Conservation (phyloP, 1,140 invertebrate genomes). For the Magallana angulata region DNA sequence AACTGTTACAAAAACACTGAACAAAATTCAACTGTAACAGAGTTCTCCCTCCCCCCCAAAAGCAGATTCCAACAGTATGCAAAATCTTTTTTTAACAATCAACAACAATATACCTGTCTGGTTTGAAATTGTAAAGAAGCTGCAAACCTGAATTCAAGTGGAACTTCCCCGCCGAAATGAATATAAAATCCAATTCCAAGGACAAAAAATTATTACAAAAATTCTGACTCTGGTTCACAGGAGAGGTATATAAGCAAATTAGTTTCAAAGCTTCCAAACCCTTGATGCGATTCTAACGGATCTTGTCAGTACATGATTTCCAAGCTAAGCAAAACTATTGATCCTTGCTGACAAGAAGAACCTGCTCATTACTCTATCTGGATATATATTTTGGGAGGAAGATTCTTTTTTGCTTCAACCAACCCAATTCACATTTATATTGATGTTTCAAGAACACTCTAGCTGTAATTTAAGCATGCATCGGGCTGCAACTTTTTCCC, state of each 20-base stretch:
- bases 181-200: background rate
- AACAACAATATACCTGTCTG: background rate
- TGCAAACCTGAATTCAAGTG: constrained; percentile 3
- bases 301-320: constrained; percentile 19
- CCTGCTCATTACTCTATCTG: background rate
- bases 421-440: background rate
- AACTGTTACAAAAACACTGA: too few species aligned
- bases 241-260: background rate
- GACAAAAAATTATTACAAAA: background rate
- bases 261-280: background rate
- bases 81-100: too few species aligned
- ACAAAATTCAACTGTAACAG: too few species aligned
- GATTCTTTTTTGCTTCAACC: background rate
- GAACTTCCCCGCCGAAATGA: background rate
- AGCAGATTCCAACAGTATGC: too few species aligned
- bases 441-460: background rate
- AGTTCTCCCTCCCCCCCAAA: too few species aligned
- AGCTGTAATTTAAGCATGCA: background rate
- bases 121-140: background rate
- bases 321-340: constrained; percentile 23
- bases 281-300: background rate
- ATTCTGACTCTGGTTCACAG: background rate
- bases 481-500: background rate
- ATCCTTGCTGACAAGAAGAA: constrained; percentile 16
- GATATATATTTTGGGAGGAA: background rate